Base-by-base conservation (phyloP, 2,888 invertebrate species). In the Lepidocyrtinus sp. region DNA sequence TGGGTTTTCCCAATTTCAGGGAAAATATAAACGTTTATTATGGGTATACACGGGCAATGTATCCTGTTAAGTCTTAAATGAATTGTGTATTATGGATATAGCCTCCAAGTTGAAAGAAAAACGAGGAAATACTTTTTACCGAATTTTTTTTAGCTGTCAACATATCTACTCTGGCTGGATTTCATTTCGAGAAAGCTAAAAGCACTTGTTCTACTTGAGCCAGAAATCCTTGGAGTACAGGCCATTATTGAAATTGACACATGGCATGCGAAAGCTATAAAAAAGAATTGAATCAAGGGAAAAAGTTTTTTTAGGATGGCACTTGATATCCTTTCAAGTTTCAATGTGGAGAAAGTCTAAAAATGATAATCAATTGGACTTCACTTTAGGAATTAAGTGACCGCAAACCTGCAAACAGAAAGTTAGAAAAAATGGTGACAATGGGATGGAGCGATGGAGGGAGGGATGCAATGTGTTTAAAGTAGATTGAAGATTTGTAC, bases 211-310 rank as follows among this genome's bases (percentile, higher is more conserved):
- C 64, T 21, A 22, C 26, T 73, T 36, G 27, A 21, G 5, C 65
- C 59, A 65, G 21, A 67, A 19, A 15, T 62, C n/a, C n/a, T n/a
- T n/a, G n/a, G n/a, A n/a, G 26, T 65, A 9, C 15, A n/a, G 65
- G 80, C 84, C 82, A 85, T 85, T 85, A 85, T 85, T 85, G 82
- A 84, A 85, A 85, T 84, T 85, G 85, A 85, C 85, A 85, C 83
- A 82, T 84, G 85, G 82, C 82, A 84, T 68, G 59, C 22, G 55
- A 55, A 55, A 55, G 36, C 36, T 36, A 36, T 67, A 36, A 36
- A 36, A 36, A 36, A 7, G 36, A 12, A 36, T 36, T 36, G 36
- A 12, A 36, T 36, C 36, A 36, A 36, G 12, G 12, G 36, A 36
- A 12, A 36, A 36, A 12, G 36, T 7, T 12, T 5, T 36, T 36